Evolutionary conservation across 1,140 invertebrate genomes (phyloP).

Genomic region (Holotrichia oblita): DNA sequence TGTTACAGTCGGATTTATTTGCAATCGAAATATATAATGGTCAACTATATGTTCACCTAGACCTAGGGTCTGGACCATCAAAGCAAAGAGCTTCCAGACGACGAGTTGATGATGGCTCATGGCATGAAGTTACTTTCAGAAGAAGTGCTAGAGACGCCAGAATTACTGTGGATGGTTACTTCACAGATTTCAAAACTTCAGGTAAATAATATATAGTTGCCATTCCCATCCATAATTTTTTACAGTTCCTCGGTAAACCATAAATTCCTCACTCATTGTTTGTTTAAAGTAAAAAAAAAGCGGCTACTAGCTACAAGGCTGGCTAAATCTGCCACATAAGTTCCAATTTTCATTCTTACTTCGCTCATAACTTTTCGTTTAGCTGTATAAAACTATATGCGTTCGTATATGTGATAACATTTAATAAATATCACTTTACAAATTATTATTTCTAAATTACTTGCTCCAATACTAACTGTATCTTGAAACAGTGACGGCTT

Average conservation of each 20-base stretch:
- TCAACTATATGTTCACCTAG: conserved; percentile 90
- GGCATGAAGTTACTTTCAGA: conserved; percentile 88
- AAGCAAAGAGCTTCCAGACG: conserved; percentile 84
- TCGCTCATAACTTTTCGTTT: no score
- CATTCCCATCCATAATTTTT: not conserved
- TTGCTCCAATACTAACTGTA: no score
- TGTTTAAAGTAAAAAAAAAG: no score
- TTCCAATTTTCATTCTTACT: no score
- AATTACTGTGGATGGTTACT: conserved; percentile 89
- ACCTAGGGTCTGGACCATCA: conserved; percentile 90
- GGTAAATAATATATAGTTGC: conserved; percentile 62
- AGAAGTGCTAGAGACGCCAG: conserved; percentile 82
- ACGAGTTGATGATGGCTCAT: conserved; percentile 88
- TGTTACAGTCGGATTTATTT: conserved; percentile 83
- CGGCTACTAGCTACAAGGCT: no score
- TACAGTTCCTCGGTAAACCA: no score
- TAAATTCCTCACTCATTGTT: no score
- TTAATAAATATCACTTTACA: not conserved
- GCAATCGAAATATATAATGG: conserved; percentile 94
- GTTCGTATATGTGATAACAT: not conserved
- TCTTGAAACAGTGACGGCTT: no score
- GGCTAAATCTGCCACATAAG: no score
- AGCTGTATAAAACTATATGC: no score
- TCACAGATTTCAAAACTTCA: conserved; percentile 89
- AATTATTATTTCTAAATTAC: not conserved